Percentiles rank a stretch among this genome's conserved stretches.
phyloP scores from a whole-genome alignment of 2,113 vertebrate genomes.

The Calyptomena viridis region DNA sequence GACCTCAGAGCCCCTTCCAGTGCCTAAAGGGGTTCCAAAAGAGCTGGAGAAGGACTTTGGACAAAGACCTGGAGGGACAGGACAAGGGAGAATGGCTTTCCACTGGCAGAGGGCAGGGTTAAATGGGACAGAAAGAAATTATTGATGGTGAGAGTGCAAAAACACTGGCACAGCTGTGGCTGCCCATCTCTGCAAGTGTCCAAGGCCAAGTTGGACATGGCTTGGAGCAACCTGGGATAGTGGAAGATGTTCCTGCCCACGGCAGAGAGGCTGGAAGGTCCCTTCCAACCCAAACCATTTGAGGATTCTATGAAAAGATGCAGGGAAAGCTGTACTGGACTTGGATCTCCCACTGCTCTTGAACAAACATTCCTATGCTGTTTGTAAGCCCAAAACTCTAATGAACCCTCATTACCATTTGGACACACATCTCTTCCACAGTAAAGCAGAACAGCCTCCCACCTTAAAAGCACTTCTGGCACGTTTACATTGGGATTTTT shows the following conservation, averaged over 20 bases:
- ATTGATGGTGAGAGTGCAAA: rapidly evolving
- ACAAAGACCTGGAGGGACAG: not conserved
- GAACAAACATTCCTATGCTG: not conserved
- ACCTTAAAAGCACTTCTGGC: constrained; percentile 52
- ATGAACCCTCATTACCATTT: not conserved
- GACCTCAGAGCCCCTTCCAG: too few species aligned
- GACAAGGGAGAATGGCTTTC: not conserved
- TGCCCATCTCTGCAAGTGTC: not conserved
- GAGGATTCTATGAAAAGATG: not conserved
- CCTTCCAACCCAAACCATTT: not conserved
- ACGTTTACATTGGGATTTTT: constrained; percentile 11
- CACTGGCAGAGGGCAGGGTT: not conserved
- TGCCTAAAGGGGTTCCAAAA: not conserved
- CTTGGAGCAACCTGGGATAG: rapidly evolving
- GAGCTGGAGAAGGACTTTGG: not conserved
- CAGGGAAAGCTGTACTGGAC: not conserved
- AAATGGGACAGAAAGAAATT: not conserved
- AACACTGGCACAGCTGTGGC: not conserved
- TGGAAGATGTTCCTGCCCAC: not conserved
- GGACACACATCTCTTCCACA: not conserved
- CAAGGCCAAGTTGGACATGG: rapidly evolving
- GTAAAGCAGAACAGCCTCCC: not conserved
- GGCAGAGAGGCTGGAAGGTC: not conserved
- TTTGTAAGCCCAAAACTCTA: not conserved
- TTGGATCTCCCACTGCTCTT: not conserved